Evolutionary conservation across 2,113 vertebrate species (phyloP).

Genomic region (Cervus canadensis): DNA sequence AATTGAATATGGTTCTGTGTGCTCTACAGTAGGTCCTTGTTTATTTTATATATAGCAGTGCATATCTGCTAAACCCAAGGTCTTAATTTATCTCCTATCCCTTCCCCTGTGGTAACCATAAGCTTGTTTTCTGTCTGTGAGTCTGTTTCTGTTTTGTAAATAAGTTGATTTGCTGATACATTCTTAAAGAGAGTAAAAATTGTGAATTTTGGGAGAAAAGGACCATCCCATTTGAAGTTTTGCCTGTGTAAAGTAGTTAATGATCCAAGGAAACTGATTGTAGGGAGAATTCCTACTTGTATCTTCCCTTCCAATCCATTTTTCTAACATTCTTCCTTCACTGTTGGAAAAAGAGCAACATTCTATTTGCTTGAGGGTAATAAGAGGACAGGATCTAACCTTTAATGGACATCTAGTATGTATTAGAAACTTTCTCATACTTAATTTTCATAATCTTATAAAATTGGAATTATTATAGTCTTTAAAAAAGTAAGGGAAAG

Average conservation of each 20-base stretch:
- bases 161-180: not conserved
- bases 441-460: not conserved
- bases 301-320: not conserved
- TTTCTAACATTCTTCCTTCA: not conserved
- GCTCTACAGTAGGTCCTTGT: not conserved
- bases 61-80: not conserved
- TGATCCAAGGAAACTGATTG: constrained; percentile 9
- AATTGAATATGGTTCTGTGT: not conserved
- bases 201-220: not conserved
- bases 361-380: not conserved
- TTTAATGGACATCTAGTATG: constrained; percentile 1
- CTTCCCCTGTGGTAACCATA: not conserved
- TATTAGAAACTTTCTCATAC: not conserved
- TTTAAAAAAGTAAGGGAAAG: not conserved
- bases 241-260: constrained; percentile 1
- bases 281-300: not conserved
- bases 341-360: not conserved
- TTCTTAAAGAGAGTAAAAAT: not conserved
- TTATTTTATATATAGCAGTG: not conserved
- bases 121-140: not conserved
- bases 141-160: not conserved
- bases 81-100: not conserved
- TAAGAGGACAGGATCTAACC: not conserved
- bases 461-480: not conserved
- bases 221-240: not conserved